phyloP scores from a whole-genome alignment of 2,888 invertebrate species.

The Nemotelus pantherinus region DNA sequence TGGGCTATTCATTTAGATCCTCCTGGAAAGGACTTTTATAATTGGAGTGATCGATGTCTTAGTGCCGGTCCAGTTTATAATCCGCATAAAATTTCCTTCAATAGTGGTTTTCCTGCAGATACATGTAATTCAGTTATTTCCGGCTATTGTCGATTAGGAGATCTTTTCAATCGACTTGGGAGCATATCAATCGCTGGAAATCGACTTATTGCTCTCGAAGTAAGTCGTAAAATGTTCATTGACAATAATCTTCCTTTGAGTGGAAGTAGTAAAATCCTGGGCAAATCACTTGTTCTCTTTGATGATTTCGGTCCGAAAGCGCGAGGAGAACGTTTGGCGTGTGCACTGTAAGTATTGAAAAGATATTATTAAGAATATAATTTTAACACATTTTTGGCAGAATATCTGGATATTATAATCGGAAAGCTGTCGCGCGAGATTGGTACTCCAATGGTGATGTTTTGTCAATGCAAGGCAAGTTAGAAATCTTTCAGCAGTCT shows the following conservation, averaged over 20 bases:
- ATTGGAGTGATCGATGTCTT: conserved; percentile 86
- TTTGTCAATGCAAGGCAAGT: conserved; percentile 74
- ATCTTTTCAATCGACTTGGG: conserved; percentile 78
- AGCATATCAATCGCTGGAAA: conserved; percentile 79
- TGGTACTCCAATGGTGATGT: conserved; percentile 86
- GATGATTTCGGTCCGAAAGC: conserved; percentile 89
- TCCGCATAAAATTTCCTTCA: conserved; percentile 76
- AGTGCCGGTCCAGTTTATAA: conserved; percentile 82
- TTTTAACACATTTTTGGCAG: conserved; percentile 64
- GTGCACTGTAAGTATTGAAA: conserved; percentile 75
- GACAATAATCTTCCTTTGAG: conserved; percentile 80
- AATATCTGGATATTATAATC: conserved; percentile 76
- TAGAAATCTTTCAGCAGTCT: conserved; percentile 86
- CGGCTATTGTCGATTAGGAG: conserved; percentile 79
- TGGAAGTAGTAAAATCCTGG: conserved; percentile 78
- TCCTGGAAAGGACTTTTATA: conserved; percentile 88
- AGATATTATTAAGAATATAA: not conserved
- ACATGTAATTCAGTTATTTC: conserved; percentile 70
- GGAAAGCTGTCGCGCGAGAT: conserved; percentile 85
- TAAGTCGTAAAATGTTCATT: conserved; percentile 81
- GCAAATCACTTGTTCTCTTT: conserved; percentile 85
- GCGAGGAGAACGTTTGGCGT: conserved; percentile 87
- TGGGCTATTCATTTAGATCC: conserved; percentile 85
- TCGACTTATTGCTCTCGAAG: conserved; percentile 70
- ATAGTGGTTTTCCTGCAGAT: conserved; percentile 69